Evolutionary conservation across 2,888 invertebrate species (phyloP).

Genomic region (Synergus laeviventris): DNA sequence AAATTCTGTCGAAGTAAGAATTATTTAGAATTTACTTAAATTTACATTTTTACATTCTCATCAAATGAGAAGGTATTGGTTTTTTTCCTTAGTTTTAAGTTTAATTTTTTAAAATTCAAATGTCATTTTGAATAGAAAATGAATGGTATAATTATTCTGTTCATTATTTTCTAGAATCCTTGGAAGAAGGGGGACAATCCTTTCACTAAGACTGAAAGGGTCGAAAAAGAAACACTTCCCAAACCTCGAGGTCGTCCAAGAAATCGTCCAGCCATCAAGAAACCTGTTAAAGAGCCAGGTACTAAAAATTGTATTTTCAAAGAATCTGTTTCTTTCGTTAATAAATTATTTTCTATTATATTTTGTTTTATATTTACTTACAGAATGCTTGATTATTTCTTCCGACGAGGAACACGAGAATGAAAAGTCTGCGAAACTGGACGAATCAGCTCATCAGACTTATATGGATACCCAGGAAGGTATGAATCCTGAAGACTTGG

Average conservation of each 20-base stretch:
- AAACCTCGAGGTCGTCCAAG: constrained; percentile 62
- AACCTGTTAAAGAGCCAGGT: constrained; percentile 73
- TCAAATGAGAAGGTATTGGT: too few relatives aligned
- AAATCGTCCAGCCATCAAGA: constrained; percentile 58
- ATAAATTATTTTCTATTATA: constrained; percentile 3
- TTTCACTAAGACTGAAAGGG: constrained; percentile 22
- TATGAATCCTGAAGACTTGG: constrained; percentile 59
- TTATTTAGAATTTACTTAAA: background rate
- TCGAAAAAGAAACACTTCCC: constrained; percentile 55
- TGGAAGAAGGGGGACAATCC: constrained; percentile 60
- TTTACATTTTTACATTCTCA: too few relatives aligned
- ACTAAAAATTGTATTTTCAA: constrained; percentile 45
- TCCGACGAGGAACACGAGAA: constrained; percentile 75
- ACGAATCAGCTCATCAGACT: constrained; percentile 1
- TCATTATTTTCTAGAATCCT: constrained; percentile 59
- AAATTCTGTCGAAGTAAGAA: constrained; percentile 55
- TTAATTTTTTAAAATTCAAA: constrained; percentile 46
- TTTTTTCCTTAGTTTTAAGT: constrained; percentile 44
- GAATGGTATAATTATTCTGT: background rate
- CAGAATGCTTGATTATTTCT: constrained; percentile 75
- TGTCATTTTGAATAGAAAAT: background rate
- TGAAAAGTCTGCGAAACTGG: constrained; percentile 54
- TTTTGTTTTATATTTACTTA: constrained; percentile 40
- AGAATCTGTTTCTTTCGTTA: background rate
- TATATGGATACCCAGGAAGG: constrained; percentile 24